Base-by-base conservation (phyloP, 2,113 vertebrate genomes). In the Xiphias gladius region DNA sequence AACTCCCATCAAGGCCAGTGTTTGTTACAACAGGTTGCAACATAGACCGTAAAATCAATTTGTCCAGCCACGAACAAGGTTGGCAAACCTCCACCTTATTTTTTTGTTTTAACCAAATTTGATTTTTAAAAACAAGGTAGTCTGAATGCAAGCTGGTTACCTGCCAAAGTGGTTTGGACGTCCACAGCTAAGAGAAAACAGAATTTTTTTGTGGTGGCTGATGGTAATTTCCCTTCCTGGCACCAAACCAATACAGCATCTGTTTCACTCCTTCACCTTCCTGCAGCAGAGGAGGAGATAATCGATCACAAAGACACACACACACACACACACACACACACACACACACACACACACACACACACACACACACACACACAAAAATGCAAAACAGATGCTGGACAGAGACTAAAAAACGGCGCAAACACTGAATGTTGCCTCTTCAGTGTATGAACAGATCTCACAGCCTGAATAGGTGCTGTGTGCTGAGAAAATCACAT, bases 91-190 rank as follows among this genome's bases (percentile, higher is more conserved):
- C 26, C 26, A 32, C 35, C 3, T 35, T 35, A 4, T 35, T 35
- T 6, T 35, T 35, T 35, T 35, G 3, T 35, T 6, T 6, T 35
- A 6, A 32, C 22, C 28, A 24, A 58, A 77, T 35, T 57, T 5
- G n/a, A 55, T 58, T 71, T 35, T 67, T 9, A 61, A 62, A 41
- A 71, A 69, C 73, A 78, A 57, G 26, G 11, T n/a, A 11, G 22
- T 30, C 4, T 75, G 65, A 80, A 9, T 65, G 65, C 4, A 43
- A 20, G 24, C 22, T 66, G 22, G 0, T 22, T 26, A 39, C 63
- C 55, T 54, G 80, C 35, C 57, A 63, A 1, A 39, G 64, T 13
- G 72, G 35, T 68, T 54, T 7, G 11, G 57, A 26, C 30, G 20
- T n/a, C 50, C 7, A 24, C 32, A 26, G 37, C 24, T 20, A 0